Evolutionary conservation across 2,113 vertebrate species (phyloP).

Genomic region (Noctilio leporinus): DNA sequence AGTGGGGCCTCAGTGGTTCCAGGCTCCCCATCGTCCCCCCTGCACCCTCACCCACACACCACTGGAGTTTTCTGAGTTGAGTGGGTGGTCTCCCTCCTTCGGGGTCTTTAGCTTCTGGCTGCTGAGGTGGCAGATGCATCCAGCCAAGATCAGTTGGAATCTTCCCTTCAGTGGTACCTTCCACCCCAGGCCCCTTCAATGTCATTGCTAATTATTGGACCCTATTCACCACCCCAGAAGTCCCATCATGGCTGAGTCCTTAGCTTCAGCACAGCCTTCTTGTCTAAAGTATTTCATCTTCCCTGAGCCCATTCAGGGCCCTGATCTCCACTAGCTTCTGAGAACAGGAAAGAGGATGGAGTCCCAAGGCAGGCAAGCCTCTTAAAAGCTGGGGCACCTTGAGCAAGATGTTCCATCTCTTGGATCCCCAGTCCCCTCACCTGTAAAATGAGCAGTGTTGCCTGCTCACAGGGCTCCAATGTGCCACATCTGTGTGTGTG

Average conservation of each 20-base stretch:
- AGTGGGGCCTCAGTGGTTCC: too few relatives aligned
- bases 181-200: background rate
- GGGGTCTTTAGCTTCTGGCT: background rate
- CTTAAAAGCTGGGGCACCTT: background rate
- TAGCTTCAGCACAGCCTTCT: background rate
- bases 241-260: background rate
- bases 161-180: background rate
- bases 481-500: rapidly evolving
- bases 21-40: rapidly evolving
- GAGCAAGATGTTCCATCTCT: background rate
- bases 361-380: background rate
- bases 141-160: background rate
- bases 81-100: background rate
- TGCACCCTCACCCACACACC: background rate
- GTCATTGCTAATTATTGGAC: too few relatives aligned
- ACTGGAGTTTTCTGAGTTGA: background rate
- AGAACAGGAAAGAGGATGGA: background rate
- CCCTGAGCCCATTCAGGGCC: background rate
- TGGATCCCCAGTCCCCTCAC: background rate
- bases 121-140: background rate
- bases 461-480: too few relatives aligned
- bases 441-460: background rate
- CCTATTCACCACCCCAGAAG: background rate
- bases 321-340: background rate
- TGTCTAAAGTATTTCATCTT: background rate